Evolutionary conservation across 2,797 vertebrate species (phyloP), one percentile per base, ranked within the genome.

Genomic region (Acipenser ruthenus): DNA sequence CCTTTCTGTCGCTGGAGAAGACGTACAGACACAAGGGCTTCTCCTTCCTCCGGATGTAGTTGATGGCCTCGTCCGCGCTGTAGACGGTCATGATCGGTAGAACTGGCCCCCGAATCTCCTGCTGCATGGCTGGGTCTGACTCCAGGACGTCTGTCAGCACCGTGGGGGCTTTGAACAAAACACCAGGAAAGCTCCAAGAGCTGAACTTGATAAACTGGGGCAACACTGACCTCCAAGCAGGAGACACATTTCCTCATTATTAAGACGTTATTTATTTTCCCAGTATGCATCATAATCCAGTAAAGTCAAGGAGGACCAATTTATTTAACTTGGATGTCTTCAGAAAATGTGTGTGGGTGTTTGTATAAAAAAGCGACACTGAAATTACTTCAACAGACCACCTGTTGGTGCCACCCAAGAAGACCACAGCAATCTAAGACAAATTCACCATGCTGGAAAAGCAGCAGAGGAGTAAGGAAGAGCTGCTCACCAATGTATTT

Each of bases 111-210:
- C 82, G 81, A 80, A 88, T 65, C 58, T 93, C 92, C 76, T 90
- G 86, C 73, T 91, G 89, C 93, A 93, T 93, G 82, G 93, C 87
- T 75, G 92, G 83, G 79, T 95, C 91, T 8, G 85, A 81, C 75
- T 87, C 80, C 55, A 2, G 52, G 70, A 91, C 92, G 77, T 92
- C 92, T 77, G 88, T 91, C 83, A 92, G 68, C 84, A 88, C 84
- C 1, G 82, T 83, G 68, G 94, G 95, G 67, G 94, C 93, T 94
- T 86, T 75, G 52, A 37, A 37, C 4, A 18, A 37, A 37, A 37
- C 23, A 37, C 23, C 23, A 37, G 23, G 23, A 80, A 64, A 62
- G 69, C 8, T 75, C 66, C 75, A 82, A 83, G 70, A 86, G 81
- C 60, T 62, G 65, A 58, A 8, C 75, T 66, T 37, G 23, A 37